These are phyloP conservation scores for Petaurus breviceps DNA, from an alignment of 2,113 vertebrate species.

Conservation along the genomic window DNA sequence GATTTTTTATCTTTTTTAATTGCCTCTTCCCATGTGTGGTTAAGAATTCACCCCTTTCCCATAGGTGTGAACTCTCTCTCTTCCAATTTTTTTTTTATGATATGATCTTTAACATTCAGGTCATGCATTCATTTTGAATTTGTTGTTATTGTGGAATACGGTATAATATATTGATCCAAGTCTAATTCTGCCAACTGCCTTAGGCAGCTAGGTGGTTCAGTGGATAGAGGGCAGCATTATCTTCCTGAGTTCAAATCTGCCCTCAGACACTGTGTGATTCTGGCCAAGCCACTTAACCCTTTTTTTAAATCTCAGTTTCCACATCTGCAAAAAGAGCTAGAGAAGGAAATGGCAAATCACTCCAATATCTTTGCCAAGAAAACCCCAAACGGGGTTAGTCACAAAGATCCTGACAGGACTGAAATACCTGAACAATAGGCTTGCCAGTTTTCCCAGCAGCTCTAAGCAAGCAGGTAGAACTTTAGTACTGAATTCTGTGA, in stretches of 20 bases:
- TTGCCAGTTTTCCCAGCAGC: not conserved
- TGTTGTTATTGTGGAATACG: not conserved
- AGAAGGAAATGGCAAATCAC: not conserved
- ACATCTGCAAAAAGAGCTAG: not conserved
- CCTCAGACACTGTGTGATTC: not conserved
- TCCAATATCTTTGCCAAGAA: not conserved
- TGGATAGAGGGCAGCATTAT: not conserved
- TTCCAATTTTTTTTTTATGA: not conserved
- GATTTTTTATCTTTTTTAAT: not conserved
- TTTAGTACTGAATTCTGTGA: not conserved
- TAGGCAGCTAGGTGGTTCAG: not conserved
- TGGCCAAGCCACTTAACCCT: not conserved
- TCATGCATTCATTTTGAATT: not conserved
- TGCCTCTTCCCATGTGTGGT: not conserved
- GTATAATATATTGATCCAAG: not conserved
- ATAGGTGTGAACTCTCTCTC: not conserved
- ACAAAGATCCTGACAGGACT: not conserved
- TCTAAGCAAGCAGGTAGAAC: not conserved
- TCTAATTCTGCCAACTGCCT: not conserved
- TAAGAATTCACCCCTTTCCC: not conserved
- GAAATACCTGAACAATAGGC: too few relatives aligned
- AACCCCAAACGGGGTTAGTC: not conserved
- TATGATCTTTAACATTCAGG: not conserved
- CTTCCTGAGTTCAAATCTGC: not conserved
- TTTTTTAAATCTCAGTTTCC: not conserved